These are phyloP conservation scores for Frankliniella fusca DNA, from an alignment of 2,888 invertebrate species.

Conservation along the genomic window DNA sequence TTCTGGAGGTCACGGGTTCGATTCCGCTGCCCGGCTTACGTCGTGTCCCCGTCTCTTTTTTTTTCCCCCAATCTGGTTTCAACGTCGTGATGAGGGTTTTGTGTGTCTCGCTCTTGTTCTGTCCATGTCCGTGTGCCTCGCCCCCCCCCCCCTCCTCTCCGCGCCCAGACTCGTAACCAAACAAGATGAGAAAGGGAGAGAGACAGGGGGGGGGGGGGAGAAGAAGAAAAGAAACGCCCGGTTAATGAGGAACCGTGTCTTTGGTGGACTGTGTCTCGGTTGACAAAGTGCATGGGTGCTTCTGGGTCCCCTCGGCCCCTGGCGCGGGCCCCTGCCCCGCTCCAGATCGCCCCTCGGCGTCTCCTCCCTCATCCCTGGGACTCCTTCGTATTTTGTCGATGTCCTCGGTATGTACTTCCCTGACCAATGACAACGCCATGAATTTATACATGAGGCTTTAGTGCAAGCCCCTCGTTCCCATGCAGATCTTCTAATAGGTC, in stretches of 20 bases:
- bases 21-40: too few species aligned
- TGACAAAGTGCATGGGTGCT: slow-evolving; percentile 22
- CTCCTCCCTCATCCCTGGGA: not conserved
- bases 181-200: too few species aligned
- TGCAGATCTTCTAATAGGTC: too few species aligned
- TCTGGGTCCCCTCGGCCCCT: not conserved
- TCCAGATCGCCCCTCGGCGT: not conserved
- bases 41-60: too few species aligned
- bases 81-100: not conserved
- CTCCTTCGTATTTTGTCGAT: slow-evolving; percentile 6
- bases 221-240: not conserved
- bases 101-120: not conserved
- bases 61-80: not conserved
- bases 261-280: slow-evolving; percentile 3
- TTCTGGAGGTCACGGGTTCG: not conserved
- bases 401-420: slow-evolving; percentile 7
- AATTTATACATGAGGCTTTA: slow-evolving; percentile 10
- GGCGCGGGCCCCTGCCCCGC: not conserved
- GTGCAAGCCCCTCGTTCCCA: too few species aligned
- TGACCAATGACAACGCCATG: slow-evolving; percentile 21
- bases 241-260: slow-evolving; percentile 24
- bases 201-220: not conserved
- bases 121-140: not conserved
- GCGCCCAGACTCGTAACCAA: not conserved
- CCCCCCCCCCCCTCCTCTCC: not conserved